Percentiles rank a stretch among this genome's conserved stretches.
These are phyloP conservation scores for Drosophila demipolita DNA, from an alignment of 2,888 invertebrate genomes.

Conservation along the genomic window DNA sequence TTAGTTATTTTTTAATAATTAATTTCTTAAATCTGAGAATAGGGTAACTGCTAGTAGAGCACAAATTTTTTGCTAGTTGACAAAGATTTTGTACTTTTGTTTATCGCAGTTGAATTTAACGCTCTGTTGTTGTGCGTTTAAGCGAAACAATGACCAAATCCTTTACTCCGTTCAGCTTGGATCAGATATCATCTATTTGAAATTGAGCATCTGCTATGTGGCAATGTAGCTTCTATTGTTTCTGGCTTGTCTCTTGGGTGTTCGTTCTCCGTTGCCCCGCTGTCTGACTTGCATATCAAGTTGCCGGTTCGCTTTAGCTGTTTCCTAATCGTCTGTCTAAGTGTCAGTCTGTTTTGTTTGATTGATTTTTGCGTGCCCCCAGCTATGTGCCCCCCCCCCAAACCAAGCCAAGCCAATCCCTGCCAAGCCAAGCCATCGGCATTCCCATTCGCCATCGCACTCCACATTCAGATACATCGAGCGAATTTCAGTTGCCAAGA, in stretches of 20 bases:
- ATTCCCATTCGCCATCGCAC: constrained; percentile 1
- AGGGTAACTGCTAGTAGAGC: neutral
- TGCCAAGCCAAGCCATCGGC: neutral
- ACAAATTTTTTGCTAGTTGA: neutral
- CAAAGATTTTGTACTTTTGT: constrained; percentile 1
- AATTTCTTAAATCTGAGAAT: neutral
- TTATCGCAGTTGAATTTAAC: constrained; percentile 63
- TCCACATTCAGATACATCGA: constrained; percentile 4
- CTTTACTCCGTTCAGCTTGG: constrained; percentile 28
- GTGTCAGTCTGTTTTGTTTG: constrained; percentile 77
- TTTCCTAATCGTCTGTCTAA: constrained; percentile 76
- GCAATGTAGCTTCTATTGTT: constrained; percentile 26
- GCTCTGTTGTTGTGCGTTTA: constrained; percentile 72
- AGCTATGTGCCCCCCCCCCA: constrained; percentile 6
- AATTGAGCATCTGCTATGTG: constrained; percentile 39
- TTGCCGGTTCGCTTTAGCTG: constrained; percentile 51
- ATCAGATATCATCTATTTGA: constrained; percentile 29
- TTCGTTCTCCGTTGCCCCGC: constrained; percentile 36
- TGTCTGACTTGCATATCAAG: constrained; percentile 68
- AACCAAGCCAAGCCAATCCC: neutral
- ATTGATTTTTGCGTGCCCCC: constrained; percentile 64
- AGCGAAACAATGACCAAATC: constrained; percentile 69
- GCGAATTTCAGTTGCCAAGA: constrained; percentile 16
- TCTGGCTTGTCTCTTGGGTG: constrained; percentile 33
- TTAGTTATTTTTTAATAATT: neutral